These are phyloP conservation scores for Grammomys dolichurus DNA, from an alignment of 2,113 vertebrate species.

Conservation along the genomic window DNA sequence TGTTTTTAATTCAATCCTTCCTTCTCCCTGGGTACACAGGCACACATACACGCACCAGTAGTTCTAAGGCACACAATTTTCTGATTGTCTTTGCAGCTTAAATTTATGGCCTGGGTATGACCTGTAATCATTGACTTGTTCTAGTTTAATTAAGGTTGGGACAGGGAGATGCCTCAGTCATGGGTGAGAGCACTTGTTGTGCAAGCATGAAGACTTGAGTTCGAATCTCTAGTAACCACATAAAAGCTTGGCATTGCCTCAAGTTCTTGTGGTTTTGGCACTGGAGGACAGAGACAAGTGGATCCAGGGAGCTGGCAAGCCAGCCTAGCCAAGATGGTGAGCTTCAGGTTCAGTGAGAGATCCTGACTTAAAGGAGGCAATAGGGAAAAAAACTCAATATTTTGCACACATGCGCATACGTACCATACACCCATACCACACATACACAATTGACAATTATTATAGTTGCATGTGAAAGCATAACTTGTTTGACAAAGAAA, in stretches of 20 bases:
- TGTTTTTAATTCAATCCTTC: not conserved
- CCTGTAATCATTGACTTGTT: not conserved
- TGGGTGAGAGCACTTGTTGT: not conserved
- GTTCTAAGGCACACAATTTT: not conserved
- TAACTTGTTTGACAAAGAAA: not conserved
- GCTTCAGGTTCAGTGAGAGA: not conserved
- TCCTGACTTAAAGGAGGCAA: not conserved
- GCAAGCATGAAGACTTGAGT: not conserved
- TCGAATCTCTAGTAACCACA: not conserved
- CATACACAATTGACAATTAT: not conserved
- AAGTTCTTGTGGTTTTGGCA: not conserved
- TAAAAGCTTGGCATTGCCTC: not conserved
- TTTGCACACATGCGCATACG: not conserved
- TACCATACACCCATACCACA: not conserved
- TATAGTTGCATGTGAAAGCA: conserved; percentile 28
- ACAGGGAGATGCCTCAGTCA: too few species aligned
- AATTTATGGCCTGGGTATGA: not conserved
- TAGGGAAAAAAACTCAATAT: not conserved
- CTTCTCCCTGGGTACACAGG: not conserved
- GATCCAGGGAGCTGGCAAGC: not conserved
- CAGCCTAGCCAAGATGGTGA: not conserved
- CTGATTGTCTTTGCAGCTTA: not conserved
- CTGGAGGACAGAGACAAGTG: not conserved
- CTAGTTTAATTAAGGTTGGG: conserved; percentile 14
- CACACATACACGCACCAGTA: not conserved